Evolutionary conservation across 2,797 vertebrate species (phyloP).

Genomic region (Phrynocephalus vlangalii): DNA sequence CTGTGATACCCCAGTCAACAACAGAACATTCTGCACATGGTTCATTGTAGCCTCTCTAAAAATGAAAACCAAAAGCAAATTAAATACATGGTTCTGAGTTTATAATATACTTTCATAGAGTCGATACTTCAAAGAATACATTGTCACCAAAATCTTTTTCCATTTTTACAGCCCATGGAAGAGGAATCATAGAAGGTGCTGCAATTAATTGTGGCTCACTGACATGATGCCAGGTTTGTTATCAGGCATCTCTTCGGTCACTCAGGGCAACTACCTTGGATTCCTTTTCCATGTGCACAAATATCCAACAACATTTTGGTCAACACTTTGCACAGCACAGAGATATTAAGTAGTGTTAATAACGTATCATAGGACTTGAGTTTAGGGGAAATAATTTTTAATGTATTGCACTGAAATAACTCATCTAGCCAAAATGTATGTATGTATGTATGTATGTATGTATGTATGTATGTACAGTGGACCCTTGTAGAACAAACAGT

Average conservation of each 20-base stretch:
- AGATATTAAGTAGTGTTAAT: neutral
- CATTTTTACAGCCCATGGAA: too few species aligned
- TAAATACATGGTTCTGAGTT: neutral
- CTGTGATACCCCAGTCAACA: conserved; percentile 89
- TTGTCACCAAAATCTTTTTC: neutral
- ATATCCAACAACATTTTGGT: too few species aligned
- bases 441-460: neutral
- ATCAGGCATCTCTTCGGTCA: too few species aligned
- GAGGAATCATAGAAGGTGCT: neutral
- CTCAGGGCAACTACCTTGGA: too few species aligned
- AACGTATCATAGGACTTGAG: neutral
- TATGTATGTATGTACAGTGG: too few species aligned
- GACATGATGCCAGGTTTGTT: too few species aligned
- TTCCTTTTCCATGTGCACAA: too few species aligned
- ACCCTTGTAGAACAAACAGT: too few species aligned
- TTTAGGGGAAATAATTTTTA: neutral
- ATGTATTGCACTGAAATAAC: neutral
- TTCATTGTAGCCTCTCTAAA: conserved; percentile 83
- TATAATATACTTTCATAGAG: neutral
- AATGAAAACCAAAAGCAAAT: conserved; percentile 1
- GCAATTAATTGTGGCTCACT: too few species aligned
- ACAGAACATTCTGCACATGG: conserved; percentile 85
- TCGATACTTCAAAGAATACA: neutral
- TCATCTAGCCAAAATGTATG: neutral
- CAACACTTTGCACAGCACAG: too few species aligned